Base-by-base conservation (phyloP, 2,797 vertebrate species). In the Austrolebias charrua region DNA sequence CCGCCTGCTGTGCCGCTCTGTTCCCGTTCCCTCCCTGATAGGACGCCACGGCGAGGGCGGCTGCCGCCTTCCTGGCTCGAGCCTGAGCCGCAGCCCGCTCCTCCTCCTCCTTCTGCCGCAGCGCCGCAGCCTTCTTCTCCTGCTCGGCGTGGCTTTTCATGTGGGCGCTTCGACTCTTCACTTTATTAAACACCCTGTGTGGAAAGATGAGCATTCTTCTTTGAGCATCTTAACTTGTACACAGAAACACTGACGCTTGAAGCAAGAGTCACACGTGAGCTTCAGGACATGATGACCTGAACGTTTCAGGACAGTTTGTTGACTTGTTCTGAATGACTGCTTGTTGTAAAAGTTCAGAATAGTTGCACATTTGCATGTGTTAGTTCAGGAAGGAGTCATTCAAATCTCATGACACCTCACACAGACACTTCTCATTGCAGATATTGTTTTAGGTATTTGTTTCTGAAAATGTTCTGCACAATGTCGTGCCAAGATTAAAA, bases 121-220 rank as follows among this genome's bases (percentile, higher is more conserved):
- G 90, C 0, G 96, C 96, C 0, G 95, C 95, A 0, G 93, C 93
- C 85, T 97, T 98, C 90, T 97, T 97, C 83, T 97, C 95, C 89
- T 96, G 94, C 81, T 97, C 95, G 0, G 95, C 92, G 0, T 97
- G 95, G 80, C 96, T 96, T 76, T 98, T 98, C 96, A 97, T 98
- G 90, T 98, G 96, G 6, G 95, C 96, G 0, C 95, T 97, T 66
- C 96, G 95, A 78, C 96, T 98, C 88, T 98, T 98, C 81, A 97
- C 96, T 89, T 98, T 96, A 79, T 87, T 91, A 85, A 97, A 96
- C 62, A 96, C 93, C 90, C 95, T 97, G 9, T 0, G 31, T 3
- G 6, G 7, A 20, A 55, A 38, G 2, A 49, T 18, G 16, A 51
- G 10, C 9, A 11, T 4, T 40, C 11, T 2, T 24, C 24, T 24